Percentiles rank a stretch among this genome's conserved stretches.
These are phyloP conservation scores for Protonemura montana DNA, from an alignment of 2,888 invertebrate species.

Conservation along the genomic window DNA sequence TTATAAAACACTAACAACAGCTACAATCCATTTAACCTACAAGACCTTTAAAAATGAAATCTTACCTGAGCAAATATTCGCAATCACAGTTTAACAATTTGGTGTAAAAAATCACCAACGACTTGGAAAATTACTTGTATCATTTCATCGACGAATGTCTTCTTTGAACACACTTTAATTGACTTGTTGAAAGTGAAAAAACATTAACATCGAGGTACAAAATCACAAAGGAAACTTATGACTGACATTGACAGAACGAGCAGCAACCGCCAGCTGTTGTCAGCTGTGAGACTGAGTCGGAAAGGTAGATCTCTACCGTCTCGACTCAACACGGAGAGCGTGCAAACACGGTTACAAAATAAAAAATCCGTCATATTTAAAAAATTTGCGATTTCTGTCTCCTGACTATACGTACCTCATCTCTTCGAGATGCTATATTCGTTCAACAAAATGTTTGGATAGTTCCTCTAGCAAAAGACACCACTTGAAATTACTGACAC, in stretches of 20 bases:
- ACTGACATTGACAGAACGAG: not conserved
- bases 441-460: too few species aligned
- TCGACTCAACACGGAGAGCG: not conserved
- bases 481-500: too few species aligned
- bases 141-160: not conserved
- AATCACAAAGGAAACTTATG: not conserved
- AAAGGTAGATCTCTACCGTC: not conserved
- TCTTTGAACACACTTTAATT: conserved; percentile 2
- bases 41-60: not conserved
- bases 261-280: not conserved
- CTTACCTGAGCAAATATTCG: not conserved
- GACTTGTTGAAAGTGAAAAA: not conserved
- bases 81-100: not conserved
- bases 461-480: too few species aligned
- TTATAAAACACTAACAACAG: not conserved
- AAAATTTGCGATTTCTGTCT: too few species aligned
- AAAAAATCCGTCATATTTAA: too few species aligned
- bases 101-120: not conserved
- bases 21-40: not conserved
- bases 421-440: too few species aligned
- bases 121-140: not conserved
- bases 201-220: not conserved
- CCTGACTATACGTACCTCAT: too few species aligned
- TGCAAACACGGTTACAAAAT: too few species aligned
- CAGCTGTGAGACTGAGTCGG: not conserved